A percentile compares a stretch with the other conserved stretches of the same genome.
Evolutionary conservation across 2,797 vertebrate genomes (phyloP).

Genomic region (Tragopan temminckii): DNA sequence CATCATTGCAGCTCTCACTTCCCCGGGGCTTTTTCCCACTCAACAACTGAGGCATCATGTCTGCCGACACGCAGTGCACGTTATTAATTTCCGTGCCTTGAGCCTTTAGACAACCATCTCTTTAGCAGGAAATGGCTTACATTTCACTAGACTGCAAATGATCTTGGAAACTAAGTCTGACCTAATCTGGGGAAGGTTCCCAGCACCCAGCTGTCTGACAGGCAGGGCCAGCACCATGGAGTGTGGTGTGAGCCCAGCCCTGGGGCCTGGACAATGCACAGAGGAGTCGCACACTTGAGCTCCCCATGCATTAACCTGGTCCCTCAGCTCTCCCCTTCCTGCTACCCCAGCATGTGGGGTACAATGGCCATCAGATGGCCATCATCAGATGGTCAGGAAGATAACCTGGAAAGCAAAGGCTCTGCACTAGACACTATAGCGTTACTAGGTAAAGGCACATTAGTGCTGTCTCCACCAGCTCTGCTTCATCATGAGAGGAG

Average conservation of each 20-base stretch:
- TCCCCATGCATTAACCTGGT: accelerated
- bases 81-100: neutral
- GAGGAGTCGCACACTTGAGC: neutral
- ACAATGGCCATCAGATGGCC: neutral
- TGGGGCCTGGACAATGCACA: neutral
- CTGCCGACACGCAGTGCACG: accelerated
- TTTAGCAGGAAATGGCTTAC: neutral
- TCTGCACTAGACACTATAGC: neutral
- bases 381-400: neutral
- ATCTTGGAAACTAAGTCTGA: neutral
- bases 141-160: neutral
- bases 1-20: constrained; percentile 11
- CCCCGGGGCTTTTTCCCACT: neutral
- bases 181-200: neutral
- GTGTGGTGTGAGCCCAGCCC: accelerated
- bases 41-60: neutral
- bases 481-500: neutral
- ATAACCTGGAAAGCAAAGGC: neutral
- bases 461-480: neutral
- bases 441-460: neutral
- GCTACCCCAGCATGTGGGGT: neutral
- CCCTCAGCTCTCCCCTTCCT: neutral
- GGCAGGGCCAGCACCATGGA: neutral
- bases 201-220: accelerated
- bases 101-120: neutral